Percentiles rank a stretch among this genome's conserved stretches.
These are phyloP conservation scores for Oscheius myriophilus DNA, from an alignment of 2,888 invertebrate species.

Conservation along the genomic window DNA sequence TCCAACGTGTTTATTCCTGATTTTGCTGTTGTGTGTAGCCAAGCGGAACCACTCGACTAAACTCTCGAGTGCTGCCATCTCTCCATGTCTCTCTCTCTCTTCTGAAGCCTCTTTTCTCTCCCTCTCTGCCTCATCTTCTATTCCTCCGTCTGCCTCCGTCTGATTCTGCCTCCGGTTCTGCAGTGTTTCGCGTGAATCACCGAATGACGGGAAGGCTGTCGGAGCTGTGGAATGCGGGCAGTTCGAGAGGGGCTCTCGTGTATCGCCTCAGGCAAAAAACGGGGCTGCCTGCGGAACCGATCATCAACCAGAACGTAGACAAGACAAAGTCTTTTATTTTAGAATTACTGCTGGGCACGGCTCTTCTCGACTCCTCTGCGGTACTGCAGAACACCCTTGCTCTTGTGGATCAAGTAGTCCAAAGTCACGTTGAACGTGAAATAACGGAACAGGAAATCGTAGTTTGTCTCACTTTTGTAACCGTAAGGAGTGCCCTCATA, in stretches of 20 bases:
- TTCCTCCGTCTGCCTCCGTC: not conserved
- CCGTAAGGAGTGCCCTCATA: constrained; percentile 53
- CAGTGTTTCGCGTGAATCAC: not conserved
- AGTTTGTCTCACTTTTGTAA: constrained; percentile 61
- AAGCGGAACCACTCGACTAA: too few relatives aligned
- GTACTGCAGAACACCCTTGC: constrained; percentile 66
- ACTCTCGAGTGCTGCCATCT: not conserved
- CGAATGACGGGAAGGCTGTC: too few relatives aligned
- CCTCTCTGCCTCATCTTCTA: constrained; percentile 1
- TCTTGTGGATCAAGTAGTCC: constrained; percentile 65
- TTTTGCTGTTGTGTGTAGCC: too few relatives aligned
- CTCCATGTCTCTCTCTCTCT: not conserved
- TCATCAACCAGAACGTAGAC: constrained; percentile 1
- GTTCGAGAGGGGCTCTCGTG: constrained; percentile 9
- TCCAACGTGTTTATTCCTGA: too few relatives aligned
- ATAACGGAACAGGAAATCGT: constrained; percentile 65
- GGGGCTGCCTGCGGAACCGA: not conserved
- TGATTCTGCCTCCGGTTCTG: not conserved
- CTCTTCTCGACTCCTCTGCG: constrained; percentile 42
- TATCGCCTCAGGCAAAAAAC: not conserved
- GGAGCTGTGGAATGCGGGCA: constrained; percentile 9
- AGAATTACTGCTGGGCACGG: constrained; percentile 5
- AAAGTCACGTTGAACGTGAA: constrained; percentile 59
- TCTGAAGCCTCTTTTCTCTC: constrained; percentile 5
- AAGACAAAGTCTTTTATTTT: constrained; percentile 3